phyloP scores from a whole-genome alignment of 2,797 vertebrate genomes.

The Hephaestus fuliginosus region DNA sequence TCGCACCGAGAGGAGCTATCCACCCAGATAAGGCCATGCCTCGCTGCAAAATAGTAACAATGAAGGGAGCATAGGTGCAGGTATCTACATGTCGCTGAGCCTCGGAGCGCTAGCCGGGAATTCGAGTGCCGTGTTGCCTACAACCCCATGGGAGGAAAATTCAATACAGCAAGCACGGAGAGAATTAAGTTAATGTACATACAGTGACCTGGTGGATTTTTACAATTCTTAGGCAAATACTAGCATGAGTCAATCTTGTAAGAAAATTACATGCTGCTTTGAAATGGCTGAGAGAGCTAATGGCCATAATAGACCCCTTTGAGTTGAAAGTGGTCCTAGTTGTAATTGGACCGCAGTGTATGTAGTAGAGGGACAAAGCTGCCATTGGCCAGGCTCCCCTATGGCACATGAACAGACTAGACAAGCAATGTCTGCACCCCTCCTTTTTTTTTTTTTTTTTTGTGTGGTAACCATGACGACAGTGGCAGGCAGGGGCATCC shows the following conservation, averaged over 20 bases:
- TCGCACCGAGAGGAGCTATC: constrained; percentile 63
- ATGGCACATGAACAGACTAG: constrained; percentile 72
- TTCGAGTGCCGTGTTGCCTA: constrained; percentile 8
- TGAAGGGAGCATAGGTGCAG: constrained; percentile 65
- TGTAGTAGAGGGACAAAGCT: constrained; percentile 61
- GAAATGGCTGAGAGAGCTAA: constrained; percentile 52
- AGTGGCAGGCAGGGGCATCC: constrained; percentile 70
- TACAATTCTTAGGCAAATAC: constrained; percentile 36
- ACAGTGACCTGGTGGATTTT: constrained; percentile 23
- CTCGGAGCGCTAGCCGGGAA: constrained; percentile 15
- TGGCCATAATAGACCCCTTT: constrained; percentile 49
- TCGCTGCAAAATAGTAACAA: constrained; percentile 78
- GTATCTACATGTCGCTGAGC: constrained; percentile 72
- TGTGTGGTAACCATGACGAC: constrained; percentile 84
- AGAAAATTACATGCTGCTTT: constrained; percentile 55
- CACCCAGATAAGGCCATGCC: constrained; percentile 75
- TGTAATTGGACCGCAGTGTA: constrained; percentile 57
- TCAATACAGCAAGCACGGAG: not conserved
- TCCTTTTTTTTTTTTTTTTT: constrained; percentile 43
- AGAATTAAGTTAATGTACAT: constrained; percentile 26
- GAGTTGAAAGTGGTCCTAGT: constrained; percentile 40
- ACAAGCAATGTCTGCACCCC: constrained; percentile 67
- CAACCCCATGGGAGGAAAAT: not conserved
- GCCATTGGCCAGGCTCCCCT: constrained; percentile 59
- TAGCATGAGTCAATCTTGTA: constrained; percentile 34